Evolutionary conservation across 2,888 invertebrate genomes (phyloP), one percentile per base, ranked within the genome.

Genomic region (Stenodema calcarata): DNA sequence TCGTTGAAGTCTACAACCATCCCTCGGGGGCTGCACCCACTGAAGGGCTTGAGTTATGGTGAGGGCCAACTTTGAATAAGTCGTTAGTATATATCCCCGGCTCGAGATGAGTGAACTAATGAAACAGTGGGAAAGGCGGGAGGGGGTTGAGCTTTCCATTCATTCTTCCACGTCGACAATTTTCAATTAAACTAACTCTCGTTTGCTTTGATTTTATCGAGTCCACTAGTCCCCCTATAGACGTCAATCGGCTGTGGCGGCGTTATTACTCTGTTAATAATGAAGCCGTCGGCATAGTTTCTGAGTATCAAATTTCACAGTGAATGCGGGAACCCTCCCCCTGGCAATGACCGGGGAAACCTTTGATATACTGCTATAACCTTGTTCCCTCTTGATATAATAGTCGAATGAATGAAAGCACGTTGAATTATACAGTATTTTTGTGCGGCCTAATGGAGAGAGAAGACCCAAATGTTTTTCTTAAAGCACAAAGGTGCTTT

Each of bases 131-230:
- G 35, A 7, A 4, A 35, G 35, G 35, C 35, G 2, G 35, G 23
- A 23, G 23, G 28, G 18, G 70, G 6, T 23, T 6, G 70, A 70
- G 70, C 30, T 18, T 30, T 78, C 44, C 23, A 78, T 78, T 78
- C 78, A 42, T 78, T 78, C 78, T 78, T 78, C 78, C 78, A 78
- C 78, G 78, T 78, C 78, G 78, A 78, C 78, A 78, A 44, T 44
- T 78, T 78, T 78, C 78, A 78, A 78, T 78, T 44, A 44, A 78
- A 78, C 41, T 78, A 78, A 78, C 18, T 78, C 44, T 35, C n/a
- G 35, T 44, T 44, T 78, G 23, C 78, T 44, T 78, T 78, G 78
- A 78, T 78, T 78, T 78, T 78, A 44, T 14, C 44, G 18, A 62
- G 62, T 23, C 23, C 23, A 23, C 62, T 11, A 18, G 9, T 11